Evolutionary conservation across 2,888 invertebrate genomes (phyloP).

Genomic region (Tipula lateralis): DNA sequence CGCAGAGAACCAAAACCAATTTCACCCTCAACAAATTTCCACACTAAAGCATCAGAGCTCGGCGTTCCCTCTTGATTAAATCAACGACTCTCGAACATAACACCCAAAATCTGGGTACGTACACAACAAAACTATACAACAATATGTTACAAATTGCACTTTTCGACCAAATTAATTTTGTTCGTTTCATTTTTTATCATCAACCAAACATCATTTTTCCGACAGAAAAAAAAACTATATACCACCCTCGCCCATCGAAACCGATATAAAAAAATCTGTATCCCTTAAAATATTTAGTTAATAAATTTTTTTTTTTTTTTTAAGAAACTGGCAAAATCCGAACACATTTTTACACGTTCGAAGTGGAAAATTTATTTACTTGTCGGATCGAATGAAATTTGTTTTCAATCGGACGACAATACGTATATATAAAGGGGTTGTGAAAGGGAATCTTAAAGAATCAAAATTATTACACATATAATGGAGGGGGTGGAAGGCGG

Average conservation of each 20-base stretch:
- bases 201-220: not conserved
- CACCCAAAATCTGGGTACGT: not conserved
- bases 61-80: slow-evolving; percentile 11
- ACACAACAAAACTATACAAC: slow-evolving; percentile 6
- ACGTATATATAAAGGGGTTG: not conserved
- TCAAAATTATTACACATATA: not conserved
- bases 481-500: not conserved
- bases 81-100: not conserved
- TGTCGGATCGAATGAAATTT: not conserved
- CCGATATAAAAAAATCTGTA: not conserved
- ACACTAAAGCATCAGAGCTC: not conserved
- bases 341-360: not conserved
- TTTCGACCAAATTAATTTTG: slow-evolving; percentile 24
- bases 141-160: slow-evolving; percentile 24
- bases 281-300: not conserved
- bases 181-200: slow-evolving; percentile 19
- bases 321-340: not conserved
- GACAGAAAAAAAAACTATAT: not conserved
- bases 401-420: not conserved
- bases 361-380: slow-evolving; percentile 19
- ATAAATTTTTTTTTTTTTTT: not conserved
- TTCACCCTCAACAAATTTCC: slow-evolving; percentile 19
- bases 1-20: not conserved
- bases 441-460: not conserved
- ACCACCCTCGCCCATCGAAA: not conserved